phyloP scores from a whole-genome alignment of 2,888 invertebrate species.

The Taenaris catops region DNA sequence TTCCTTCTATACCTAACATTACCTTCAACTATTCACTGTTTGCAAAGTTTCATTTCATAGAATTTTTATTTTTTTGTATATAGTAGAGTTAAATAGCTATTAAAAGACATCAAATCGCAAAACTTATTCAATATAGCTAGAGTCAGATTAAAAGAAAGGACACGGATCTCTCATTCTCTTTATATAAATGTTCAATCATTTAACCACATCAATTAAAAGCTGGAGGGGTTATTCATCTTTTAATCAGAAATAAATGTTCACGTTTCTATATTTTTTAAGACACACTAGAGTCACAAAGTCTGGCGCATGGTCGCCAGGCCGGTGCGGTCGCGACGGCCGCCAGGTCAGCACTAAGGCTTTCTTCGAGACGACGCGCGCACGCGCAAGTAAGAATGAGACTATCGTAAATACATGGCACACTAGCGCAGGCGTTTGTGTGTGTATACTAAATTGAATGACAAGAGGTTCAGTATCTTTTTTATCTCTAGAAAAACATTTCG shows the following conservation, averaged over 20 bases:
- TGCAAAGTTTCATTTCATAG: too few species aligned
- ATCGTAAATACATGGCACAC: slow-evolving; percentile 46
- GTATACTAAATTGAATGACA: slow-evolving; percentile 27
- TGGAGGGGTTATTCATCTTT: too few species aligned
- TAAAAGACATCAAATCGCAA: too few species aligned
- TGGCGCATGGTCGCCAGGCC: slow-evolving; percentile 68
- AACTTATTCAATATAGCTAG: too few species aligned
- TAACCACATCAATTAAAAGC: too few species aligned
- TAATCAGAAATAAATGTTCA: slow-evolving; percentile 71
- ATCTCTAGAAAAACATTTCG: neutral
- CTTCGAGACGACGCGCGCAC: slow-evolving; percentile 55
- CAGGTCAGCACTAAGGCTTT: slow-evolving; percentile 68
- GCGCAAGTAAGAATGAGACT: slow-evolving; percentile 66
- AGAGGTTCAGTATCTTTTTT: slow-evolving; percentile 27
- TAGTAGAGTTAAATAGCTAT: too few species aligned
- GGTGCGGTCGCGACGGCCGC: slow-evolving; percentile 70
- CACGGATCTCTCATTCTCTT: too few species aligned
- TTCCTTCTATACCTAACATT: too few species aligned
- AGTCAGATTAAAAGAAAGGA: too few species aligned
- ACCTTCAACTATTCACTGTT: too few species aligned
- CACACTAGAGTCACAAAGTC: slow-evolving; percentile 67
- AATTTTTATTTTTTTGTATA: too few species aligned
- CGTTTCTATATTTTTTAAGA: slow-evolving; percentile 69
- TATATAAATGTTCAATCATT: too few species aligned
- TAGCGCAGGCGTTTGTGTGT: slow-evolving; percentile 31